Conservation (phyloP, 2,113 vertebrate species). For the Equus przewalskii region DNA sequence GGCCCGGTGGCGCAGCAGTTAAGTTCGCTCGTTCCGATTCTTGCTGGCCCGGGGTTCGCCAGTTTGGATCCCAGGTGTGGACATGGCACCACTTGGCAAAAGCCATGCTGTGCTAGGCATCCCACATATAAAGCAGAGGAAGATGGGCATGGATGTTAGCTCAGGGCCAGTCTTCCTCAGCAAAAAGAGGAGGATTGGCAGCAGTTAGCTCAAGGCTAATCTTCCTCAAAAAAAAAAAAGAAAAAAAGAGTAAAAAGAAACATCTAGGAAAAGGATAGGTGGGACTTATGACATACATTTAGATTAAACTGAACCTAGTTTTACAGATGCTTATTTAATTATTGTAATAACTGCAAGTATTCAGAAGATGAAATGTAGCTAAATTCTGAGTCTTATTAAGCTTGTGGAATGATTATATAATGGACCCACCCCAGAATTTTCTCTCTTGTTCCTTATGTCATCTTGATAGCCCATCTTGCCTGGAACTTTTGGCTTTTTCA, state of each 20-base stretch:
- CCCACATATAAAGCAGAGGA: too few species aligned
- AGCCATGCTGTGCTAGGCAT: too few species aligned
- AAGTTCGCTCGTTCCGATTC: too few species aligned
- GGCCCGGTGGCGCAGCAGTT: too few species aligned
- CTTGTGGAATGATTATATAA: neutral
- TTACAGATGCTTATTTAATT: neutral
- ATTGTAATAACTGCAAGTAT: neutral
- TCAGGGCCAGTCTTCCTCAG: too few species aligned
- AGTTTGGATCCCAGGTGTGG: too few species aligned
- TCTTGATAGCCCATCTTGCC: neutral
- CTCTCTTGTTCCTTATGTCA: neutral
- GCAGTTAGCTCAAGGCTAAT: too few species aligned
- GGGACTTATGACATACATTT: neutral
- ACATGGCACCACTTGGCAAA: too few species aligned
- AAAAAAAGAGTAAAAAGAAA: constrained; percentile 11
- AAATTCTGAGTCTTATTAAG: neutral
- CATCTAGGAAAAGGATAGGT: neutral
- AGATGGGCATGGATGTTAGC: too few species aligned
- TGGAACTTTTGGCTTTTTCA: neutral
- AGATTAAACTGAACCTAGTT: neutral
- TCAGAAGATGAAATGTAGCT: neutral
- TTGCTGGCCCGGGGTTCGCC: too few species aligned
- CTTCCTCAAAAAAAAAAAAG: neutral
- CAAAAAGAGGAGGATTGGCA: too few species aligned
- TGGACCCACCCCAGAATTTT: neutral